Evolutionary conservation across 2,797 vertebrate genomes (phyloP).

Genomic region (Helicolenus hilgendorfi): DNA sequence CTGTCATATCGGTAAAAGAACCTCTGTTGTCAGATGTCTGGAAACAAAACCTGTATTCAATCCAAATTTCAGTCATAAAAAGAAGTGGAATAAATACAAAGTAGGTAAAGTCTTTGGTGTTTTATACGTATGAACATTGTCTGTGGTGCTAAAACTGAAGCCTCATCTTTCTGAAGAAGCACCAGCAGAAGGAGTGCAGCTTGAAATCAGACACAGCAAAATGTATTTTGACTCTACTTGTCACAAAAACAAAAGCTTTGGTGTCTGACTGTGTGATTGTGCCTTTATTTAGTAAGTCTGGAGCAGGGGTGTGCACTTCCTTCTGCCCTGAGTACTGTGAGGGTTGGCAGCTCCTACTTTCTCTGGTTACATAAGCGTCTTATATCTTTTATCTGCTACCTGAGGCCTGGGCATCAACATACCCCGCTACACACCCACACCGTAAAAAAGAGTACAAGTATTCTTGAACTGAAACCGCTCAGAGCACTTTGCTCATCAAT

Average conservation of each 20-base stretch:
- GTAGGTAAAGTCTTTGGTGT: neutral
- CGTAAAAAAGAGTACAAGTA: slow-evolving; percentile 1
- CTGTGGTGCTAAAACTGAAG: neutral
- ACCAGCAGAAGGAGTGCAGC: neutral
- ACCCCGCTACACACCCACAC: neutral
- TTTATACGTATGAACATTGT: neutral
- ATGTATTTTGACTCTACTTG: neutral
- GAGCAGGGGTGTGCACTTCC: slow-evolving; percentile 23
- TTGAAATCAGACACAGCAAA: neutral
- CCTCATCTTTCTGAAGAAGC: neutral
- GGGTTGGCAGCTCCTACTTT: slow-evolving; percentile 20
- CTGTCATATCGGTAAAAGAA: neutral
- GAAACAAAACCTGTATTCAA: neutral
- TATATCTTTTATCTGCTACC: slow-evolving; percentile 29
- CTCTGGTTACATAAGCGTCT: slow-evolving; percentile 43
- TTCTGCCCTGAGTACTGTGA: neutral
- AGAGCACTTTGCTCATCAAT: slow-evolving; percentile 10
- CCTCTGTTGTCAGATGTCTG: neutral
- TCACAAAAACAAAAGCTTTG: slow-evolving; percentile 24
- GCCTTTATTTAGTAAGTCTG: slow-evolving; percentile 40
- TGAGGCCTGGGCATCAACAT: slow-evolving; percentile 16
- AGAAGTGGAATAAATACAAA: neutral
- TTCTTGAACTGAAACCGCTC: slow-evolving; percentile 6
- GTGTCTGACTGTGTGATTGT: slow-evolving; percentile 8
- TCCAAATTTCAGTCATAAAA: neutral